Conservation (phyloP, 2,797 vertebrate species). For the Falco novaeseelandiae region DNA sequence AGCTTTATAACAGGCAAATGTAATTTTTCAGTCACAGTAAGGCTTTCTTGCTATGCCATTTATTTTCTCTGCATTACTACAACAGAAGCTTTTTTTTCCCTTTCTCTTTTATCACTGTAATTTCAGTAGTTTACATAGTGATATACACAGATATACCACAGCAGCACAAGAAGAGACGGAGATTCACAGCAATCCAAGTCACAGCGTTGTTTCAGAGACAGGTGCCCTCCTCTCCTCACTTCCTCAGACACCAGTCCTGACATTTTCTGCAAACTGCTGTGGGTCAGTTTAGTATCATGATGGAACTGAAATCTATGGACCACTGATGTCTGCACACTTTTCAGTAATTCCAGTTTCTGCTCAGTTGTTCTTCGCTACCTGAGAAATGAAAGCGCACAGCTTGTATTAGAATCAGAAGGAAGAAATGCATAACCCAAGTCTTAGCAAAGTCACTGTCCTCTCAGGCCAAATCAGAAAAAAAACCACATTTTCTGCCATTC, state of each 20-base stretch:
- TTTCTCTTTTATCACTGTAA: not conserved
- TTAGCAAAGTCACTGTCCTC: constrained; percentile 1
- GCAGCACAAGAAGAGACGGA: not conserved
- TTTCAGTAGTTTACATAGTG: not conserved
- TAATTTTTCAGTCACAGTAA: not conserved
- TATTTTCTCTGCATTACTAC: not conserved
- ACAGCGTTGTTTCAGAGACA: not conserved
- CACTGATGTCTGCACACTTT: not conserved
- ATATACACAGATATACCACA: not conserved
- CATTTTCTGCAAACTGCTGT: not conserved
- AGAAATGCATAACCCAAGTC: constrained; percentile 11
- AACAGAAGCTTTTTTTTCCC: not conserved
- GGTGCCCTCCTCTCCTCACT: not conserved
- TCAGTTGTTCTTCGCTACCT: not conserved
- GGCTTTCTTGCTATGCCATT: not conserved
- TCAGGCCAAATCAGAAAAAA: not conserved
- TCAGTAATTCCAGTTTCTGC: not conserved
- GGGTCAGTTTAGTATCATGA: not conserved
- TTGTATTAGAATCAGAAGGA: not conserved
- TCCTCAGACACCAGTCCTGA: not conserved
- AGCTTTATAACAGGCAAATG: not conserved
- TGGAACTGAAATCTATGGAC: not conserved
- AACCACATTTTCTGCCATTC: not conserved
- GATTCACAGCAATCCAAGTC: not conserved
- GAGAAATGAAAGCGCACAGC: not conserved